These are phyloP conservation scores for Drepanosiphum platanoidis DNA, from an alignment of 2,888 invertebrate genomes.

Conservation along the genomic window DNA sequence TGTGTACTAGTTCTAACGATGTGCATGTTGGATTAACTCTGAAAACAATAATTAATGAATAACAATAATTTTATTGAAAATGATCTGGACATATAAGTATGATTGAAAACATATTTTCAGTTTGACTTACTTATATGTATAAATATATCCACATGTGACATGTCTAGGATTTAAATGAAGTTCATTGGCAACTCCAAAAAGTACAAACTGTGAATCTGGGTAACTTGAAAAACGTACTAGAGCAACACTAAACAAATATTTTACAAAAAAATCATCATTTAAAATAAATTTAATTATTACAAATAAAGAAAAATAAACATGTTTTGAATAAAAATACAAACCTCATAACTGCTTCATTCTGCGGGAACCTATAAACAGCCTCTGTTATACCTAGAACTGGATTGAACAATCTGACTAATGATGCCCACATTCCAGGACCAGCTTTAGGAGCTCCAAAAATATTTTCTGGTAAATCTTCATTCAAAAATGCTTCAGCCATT, in stretches of 20 bases:
- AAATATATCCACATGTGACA: conserved; percentile 83
- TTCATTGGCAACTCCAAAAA: conserved; percentile 93
- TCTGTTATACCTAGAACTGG: conserved; percentile 84
- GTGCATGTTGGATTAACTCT: conserved; percentile 80
- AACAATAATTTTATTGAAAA: conserved; percentile 13
- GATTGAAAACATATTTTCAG: no score
- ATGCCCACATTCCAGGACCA: conserved; percentile 96
- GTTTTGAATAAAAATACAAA: conserved; percentile 66
- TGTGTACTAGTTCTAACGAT: conserved; percentile 89
- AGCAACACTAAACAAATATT: conserved; percentile 76
- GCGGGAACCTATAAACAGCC: conserved; percentile 83
- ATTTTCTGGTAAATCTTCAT: conserved; percentile 93
- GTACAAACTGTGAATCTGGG: conserved; percentile 73
- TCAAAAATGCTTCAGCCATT: conserved; percentile 96
- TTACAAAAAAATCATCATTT: neutral
- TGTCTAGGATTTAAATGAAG: conserved; percentile 87
- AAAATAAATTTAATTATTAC: neutral
- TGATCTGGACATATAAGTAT: no score
- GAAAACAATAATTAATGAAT: conserved; percentile 64
- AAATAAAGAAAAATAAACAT: neutral
- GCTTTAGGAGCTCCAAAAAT: conserved; percentile 96
- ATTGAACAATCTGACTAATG: conserved; percentile 85
- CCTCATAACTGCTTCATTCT: conserved; percentile 96
- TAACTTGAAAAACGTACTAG: conserved; percentile 81
- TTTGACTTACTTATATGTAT: conserved; percentile 78